A percentile compares a stretch with the other conserved stretches of the same genome.
These are phyloP conservation scores for Neelides sp. DNA, from an alignment of 1,140 invertebrate species.

Conservation along the genomic window DNA sequence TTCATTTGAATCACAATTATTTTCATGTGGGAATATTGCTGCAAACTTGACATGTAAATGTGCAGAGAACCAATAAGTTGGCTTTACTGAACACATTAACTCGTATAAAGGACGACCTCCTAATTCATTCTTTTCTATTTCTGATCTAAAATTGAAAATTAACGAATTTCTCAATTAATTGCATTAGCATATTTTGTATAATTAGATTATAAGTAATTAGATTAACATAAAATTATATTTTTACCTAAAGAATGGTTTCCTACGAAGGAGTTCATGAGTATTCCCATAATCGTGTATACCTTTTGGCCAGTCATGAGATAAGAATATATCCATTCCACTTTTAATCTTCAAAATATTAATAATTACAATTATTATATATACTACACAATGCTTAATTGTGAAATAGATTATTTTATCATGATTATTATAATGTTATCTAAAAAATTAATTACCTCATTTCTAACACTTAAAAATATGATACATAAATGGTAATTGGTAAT, in stretches of 20 bases:
- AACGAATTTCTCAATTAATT: neutral
- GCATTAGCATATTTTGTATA: no score
- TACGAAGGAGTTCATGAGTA: conserved; percentile 53
- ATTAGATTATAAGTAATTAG: neutral
- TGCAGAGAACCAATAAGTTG: conserved; percentile 90
- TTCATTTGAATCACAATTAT: conserved; percentile 7
- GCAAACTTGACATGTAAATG: conserved; percentile 95
- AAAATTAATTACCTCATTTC: neutral
- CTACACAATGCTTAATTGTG: neutral
- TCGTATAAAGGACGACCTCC: conserved; percentile 75
- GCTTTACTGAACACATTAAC: conserved; percentile 62
- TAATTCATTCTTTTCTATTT: conserved; percentile 64
- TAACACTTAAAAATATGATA: neutral
- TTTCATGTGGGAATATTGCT: conserved; percentile 61
- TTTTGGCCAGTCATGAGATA: conserved; percentile 95
- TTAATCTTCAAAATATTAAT: no score
- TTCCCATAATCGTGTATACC: conserved; percentile 80
- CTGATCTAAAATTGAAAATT: conserved; percentile 45
- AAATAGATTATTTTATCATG: neutral
- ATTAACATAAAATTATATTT: neutral
- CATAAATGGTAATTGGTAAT: no score
- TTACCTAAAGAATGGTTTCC: conserved; percentile 73
- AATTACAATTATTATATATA: no score
- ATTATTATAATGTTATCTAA: conserved; percentile 14
- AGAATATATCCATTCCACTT: conserved; percentile 84